Evolutionary conservation across 1,140 invertebrate species (phyloP).

Genomic region (Drosophila kikkawai): DNA sequence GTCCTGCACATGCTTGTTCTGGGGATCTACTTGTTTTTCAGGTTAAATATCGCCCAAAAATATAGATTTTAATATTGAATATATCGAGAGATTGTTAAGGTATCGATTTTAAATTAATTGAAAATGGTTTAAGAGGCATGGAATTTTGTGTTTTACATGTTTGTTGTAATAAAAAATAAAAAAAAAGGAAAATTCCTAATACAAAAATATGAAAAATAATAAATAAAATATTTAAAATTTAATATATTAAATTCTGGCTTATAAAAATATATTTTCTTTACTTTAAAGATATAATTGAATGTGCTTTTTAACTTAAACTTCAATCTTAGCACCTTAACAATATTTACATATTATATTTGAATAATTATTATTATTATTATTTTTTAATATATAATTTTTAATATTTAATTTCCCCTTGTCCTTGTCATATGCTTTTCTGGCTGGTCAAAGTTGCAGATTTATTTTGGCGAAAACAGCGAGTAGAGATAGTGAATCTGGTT

Average conservation of each 20-base stretch:
- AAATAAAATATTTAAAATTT: neutral
- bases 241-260: neutral
- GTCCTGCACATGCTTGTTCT: conserved; percentile 50
- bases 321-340: neutral
- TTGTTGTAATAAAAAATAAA: too few species aligned
- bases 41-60: neutral
- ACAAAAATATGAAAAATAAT: too few species aligned
- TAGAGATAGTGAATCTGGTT: conserved; percentile 1
- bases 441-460: neutral
- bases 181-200: too few species aligned
- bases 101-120: too few species aligned
- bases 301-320: neutral
- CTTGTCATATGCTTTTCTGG: neutral
- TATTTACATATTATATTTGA: neutral
- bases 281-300: neutral
- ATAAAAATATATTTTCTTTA: neutral
- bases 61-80: neutral
- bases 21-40: neutral
- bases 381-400: neutral
- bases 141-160: too few species aligned
- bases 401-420: too few species aligned
- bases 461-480: conserved; percentile 1
- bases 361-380: neutral
- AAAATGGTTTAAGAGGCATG: too few species aligned
- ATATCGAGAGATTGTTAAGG: too few species aligned